Base-by-base conservation (phyloP, 1,140 invertebrate genomes). In the Diabrotica virgifera region DNA sequence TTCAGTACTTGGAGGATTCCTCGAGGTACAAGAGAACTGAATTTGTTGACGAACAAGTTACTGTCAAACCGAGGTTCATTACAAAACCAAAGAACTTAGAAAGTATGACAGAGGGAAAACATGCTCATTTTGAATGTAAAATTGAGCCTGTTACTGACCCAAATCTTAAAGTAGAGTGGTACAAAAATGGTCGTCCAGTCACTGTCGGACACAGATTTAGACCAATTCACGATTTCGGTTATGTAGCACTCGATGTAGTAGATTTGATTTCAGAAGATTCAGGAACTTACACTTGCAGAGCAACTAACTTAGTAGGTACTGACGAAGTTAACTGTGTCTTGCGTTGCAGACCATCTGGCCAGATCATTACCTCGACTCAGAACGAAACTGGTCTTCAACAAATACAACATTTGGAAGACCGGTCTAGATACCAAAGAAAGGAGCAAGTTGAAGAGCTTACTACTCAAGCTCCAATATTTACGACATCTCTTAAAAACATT, bases 61-160 rank as follows among this genome's bases (percentile, higher is more conserved):
- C 88, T 70, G 85, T 93, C 6, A 90, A 87, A 74, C 94, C 94
- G 0, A 85, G 85, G 66, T 96, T 96, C 79, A 80, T 95, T 5
- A 93, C 91, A 0, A 89, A 92, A 76, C 91, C 93, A 5, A 95
- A 95, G 78, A 92, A 86, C 59, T 84, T 92, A 59, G 90, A 90
- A 69, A 90, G 92, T 72, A 86, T 97, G 46, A 83, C 88, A 63
- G 97, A 99, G 84, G 90, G 94, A 53, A 89, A 95, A 70, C 91
- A 95, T 73, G 94, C 95, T 59, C 96, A 99, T 76, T 99, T 99
- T 82, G 97, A 99, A 83, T 96, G 95, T 77, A 97, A 97, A 81
- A 83, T 98, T 11, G 95, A 97, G 81, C 95, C 95, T n/a, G 91
- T 95, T 5, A 96, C 95, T 13, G 96, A 98, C 83, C 87, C 93